Evolutionary conservation across 2,797 vertebrate genomes (phyloP).

Genomic region (Lepidocolaptes lacrymiger): DNA sequence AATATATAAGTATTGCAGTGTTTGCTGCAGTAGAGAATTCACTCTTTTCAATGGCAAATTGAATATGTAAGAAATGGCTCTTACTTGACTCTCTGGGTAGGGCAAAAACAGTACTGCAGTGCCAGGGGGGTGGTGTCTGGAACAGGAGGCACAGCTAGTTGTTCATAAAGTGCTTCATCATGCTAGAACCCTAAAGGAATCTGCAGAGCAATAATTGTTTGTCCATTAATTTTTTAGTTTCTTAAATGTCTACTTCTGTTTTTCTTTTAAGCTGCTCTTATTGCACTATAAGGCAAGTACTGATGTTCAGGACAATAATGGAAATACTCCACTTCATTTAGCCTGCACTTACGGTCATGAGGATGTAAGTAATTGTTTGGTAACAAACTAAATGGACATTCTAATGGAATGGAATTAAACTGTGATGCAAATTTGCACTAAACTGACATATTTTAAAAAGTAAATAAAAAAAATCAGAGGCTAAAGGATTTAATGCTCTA

Average conservation of each 20-base stretch:
- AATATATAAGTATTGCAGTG: background rate
- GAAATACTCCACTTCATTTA: slow-evolving; percentile 92
- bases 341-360: slow-evolving; percentile 95
- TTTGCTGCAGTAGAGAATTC: background rate
- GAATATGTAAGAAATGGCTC: background rate
- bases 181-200: background rate
- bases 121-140: background rate
- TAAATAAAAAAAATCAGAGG: background rate
- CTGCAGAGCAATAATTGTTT: background rate
- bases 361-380: slow-evolving; percentile 86
- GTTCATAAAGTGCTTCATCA: background rate
- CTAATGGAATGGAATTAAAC: background rate
- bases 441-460: background rate
- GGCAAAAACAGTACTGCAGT: background rate
- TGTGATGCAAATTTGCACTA: background rate
- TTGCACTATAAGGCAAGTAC: slow-evolving; percentile 91
- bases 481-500: background rate
- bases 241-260: slow-evolving; percentile 12
- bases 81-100: background rate
- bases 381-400: background rate
- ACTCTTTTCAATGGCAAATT: background rate
- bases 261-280: slow-evolving; percentile 86
- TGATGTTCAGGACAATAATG: slow-evolving; percentile 91
- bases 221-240: background rate
- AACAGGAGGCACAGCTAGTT: background rate